These are phyloP conservation scores for Zeugodacus cucurbitae DNA, from an alignment of 1,140 invertebrate species.

Conservation along the genomic window DNA sequence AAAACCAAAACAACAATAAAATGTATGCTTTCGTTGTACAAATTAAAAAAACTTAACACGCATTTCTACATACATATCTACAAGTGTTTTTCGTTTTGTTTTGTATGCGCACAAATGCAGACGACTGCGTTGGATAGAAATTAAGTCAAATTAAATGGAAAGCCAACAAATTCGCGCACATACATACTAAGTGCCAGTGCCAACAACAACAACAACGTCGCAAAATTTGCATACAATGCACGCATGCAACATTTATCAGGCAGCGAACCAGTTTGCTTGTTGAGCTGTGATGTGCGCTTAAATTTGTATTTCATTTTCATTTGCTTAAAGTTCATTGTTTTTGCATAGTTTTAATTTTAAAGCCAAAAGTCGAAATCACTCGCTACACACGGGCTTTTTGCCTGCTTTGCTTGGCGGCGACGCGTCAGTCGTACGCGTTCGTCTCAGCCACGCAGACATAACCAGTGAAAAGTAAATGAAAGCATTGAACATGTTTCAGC, in stretches of 20 bases:
- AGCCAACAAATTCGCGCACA: background rate
- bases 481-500: background rate
- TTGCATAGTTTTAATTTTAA: constrained; percentile 10
- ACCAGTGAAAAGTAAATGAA: background rate
- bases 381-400: background rate
- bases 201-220: background rate
- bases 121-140: background rate
- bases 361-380: background rate
- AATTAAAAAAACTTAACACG: background rate
- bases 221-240: constrained; percentile 35
- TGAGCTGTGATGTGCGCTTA: background rate
- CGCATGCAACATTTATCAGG: constrained; percentile 21
- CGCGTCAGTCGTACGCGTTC: constrained; percentile 1
- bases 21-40: background rate
- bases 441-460: background rate
- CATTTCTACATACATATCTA: background rate
- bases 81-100: no score
- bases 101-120: background rate
- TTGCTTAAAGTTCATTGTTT: constrained; percentile 1
- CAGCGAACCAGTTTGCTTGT: constrained; percentile 13
- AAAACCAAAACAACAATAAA: background rate
- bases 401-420: background rate
- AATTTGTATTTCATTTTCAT: background rate
- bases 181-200: background rate
- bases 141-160: constrained; percentile 20